A percentile compares a stretch with the other conserved stretches of the same genome.
These are phyloP conservation scores for Xylota segnis DNA, from an alignment of 2,888 invertebrate genomes.

Conservation along the genomic window DNA sequence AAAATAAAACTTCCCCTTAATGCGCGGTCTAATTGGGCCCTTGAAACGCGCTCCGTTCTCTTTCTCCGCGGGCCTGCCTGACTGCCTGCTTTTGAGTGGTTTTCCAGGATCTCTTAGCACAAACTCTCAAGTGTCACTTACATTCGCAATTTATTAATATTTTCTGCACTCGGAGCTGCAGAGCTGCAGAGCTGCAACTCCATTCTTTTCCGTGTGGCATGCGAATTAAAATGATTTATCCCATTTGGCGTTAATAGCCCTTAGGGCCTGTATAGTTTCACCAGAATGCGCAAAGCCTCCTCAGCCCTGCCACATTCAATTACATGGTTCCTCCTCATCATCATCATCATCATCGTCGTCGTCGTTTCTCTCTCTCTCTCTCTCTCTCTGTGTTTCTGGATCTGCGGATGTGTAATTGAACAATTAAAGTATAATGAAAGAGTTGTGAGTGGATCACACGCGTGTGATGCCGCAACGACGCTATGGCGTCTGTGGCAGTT, in stretches of 20 bases:
- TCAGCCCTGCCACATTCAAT: slow-evolving; percentile 55
- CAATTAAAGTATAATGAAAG: slow-evolving; percentile 73
- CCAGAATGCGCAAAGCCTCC: slow-evolving; percentile 8
- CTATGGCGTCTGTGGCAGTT: slow-evolving; percentile 56
- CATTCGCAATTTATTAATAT: slow-evolving; percentile 75
- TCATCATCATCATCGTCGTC: slow-evolving; percentile 17
- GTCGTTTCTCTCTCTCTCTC: slow-evolving; percentile 12
- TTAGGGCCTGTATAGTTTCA: slow-evolving; percentile 54
- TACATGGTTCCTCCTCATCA: slow-evolving; percentile 45
- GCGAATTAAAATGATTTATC: slow-evolving; percentile 76
- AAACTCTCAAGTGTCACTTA: slow-evolving; percentile 71
- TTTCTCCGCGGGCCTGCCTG: neutral
- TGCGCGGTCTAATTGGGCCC: slow-evolving; percentile 64
- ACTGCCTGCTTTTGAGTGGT: slow-evolving; percentile 13
- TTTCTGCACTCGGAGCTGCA: slow-evolving; percentile 50
- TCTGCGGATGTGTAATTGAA: slow-evolving; percentile 73
- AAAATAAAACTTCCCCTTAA: slow-evolving; percentile 61
- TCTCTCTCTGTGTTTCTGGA: slow-evolving; percentile 47
- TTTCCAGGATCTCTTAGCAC: slow-evolving; percentile 67
- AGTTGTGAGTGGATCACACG: slow-evolving; percentile 75
- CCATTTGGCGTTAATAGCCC: slow-evolving; percentile 72
- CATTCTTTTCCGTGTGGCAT: slow-evolving; percentile 64
- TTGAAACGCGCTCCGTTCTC: slow-evolving; percentile 44
- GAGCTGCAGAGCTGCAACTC: slow-evolving; percentile 16
- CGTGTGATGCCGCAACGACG: slow-evolving; percentile 63